These are phyloP conservation scores for Tachina lurida DNA, from an alignment of 2,888 invertebrate genomes.

Conservation along the genomic window DNA sequence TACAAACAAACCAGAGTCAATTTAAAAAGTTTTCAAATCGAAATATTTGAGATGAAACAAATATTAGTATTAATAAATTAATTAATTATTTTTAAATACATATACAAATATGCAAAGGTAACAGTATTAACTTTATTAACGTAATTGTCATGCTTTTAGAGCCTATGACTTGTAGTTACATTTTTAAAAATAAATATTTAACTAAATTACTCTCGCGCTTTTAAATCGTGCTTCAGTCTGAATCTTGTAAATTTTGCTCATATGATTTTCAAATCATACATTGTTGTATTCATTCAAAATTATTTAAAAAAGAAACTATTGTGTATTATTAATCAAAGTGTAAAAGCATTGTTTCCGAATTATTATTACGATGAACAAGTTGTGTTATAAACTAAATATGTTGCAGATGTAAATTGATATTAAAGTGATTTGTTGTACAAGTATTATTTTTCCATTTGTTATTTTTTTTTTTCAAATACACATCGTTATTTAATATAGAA, in stretches of 20 bases:
- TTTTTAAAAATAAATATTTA: slow-evolving; percentile 22
- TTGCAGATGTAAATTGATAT: too few species aligned
- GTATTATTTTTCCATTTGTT: too few species aligned
- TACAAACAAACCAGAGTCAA: slow-evolving; percentile 69
- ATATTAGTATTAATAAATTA: too few species aligned
- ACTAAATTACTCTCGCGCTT: slow-evolving; percentile 24
- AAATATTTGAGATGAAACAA: background rate
- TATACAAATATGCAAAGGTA: slow-evolving; percentile 40
- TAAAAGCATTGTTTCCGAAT: slow-evolving; percentile 35
- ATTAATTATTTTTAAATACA: slow-evolving; percentile 1
- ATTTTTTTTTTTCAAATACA: too few species aligned
- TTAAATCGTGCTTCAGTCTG: slow-evolving; percentile 30
- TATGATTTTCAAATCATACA: slow-evolving; percentile 36
- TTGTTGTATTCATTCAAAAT: slow-evolving; percentile 8
- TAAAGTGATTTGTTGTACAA: too few species aligned
- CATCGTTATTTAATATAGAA: too few species aligned
- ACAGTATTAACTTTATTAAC: slow-evolving; percentile 19
- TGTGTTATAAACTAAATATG: too few species aligned
- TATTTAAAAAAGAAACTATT: background rate
- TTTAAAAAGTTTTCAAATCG: slow-evolving; percentile 44
- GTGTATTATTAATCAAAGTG: background rate
- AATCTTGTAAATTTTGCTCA: slow-evolving; percentile 60
- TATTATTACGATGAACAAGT: background rate
- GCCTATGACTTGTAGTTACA: slow-evolving; percentile 24
- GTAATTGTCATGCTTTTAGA: slow-evolving; percentile 33